Conservation (phyloP, 2,888 invertebrate genomes). For the Calameuta filiformis region DNA sequence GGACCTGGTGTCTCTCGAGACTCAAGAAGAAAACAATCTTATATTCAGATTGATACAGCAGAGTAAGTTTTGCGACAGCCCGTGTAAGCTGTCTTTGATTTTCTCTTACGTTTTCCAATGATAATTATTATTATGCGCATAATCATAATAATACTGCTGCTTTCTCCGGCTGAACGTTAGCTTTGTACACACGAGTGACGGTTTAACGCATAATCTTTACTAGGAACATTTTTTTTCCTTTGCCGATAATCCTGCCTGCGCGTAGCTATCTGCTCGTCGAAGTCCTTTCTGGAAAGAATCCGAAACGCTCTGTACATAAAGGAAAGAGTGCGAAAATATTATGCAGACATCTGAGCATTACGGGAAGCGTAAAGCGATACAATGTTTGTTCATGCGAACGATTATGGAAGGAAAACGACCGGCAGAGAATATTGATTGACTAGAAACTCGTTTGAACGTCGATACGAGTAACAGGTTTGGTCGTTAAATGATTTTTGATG, state of each 20-base stretch:
- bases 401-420: neutral
- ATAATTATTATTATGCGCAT: neutral
- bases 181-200: neutral
- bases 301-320: neutral
- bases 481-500: neutral
- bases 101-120: neutral
- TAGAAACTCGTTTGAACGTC: neutral
- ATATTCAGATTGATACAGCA: conserved; percentile 89
- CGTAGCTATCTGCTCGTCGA: neutral
- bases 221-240: neutral
- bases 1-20: conserved; percentile 91
- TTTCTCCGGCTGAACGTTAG: neutral
- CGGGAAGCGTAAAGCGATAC: neutral
- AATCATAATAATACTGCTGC: neutral
- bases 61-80: conserved; percentile 69
- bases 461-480: neutral
- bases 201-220: neutral
- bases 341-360: neutral
- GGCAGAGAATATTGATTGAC: neutral
- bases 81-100: neutral
- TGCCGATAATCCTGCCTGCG: neutral
- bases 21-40: conserved; percentile 90
- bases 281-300: neutral
- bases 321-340: neutral
- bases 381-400: neutral